Evolutionary conservation across 2,113 vertebrate genomes (phyloP).

Genomic region (Actenoides hombroni): DNA sequence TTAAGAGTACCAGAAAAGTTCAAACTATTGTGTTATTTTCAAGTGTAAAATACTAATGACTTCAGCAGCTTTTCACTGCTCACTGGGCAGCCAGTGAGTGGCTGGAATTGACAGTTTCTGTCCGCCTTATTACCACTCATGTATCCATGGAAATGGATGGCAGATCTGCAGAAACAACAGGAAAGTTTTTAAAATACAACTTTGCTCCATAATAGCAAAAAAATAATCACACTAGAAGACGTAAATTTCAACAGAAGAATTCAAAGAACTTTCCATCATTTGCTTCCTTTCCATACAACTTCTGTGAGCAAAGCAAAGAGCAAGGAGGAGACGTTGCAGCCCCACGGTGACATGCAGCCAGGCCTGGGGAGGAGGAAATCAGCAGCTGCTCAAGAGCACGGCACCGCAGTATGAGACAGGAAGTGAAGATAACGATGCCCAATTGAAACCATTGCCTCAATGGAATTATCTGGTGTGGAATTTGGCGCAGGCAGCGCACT

Average conservation of each 20-base stretch:
- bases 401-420: neutral
- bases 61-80: slow-evolving; percentile 41
- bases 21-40: slow-evolving; percentile 1
- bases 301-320: neutral
- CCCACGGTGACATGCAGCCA: neutral
- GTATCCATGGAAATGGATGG: slow-evolving; percentile 57
- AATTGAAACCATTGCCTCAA: neutral
- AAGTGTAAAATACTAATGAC: slow-evolving; percentile 12
- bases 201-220: slow-evolving; percentile 21
- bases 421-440: slow-evolving; percentile 39
- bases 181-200: neutral
- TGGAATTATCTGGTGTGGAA: slow-evolving; percentile 68
- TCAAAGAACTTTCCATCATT: neutral
- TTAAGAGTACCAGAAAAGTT: neutral
- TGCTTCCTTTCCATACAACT: neutral
- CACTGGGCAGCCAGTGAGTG: slow-evolving; percentile 28
- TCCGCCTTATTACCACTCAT: neutral
- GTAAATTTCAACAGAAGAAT: slow-evolving; percentile 5
- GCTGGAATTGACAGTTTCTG: slow-evolving; percentile 46
- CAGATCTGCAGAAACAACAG: slow-evolving; percentile 27
- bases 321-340: neutral
- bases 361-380: slow-evolving; percentile 9
- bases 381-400: slow-evolving; percentile 34
- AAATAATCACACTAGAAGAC: neutral
- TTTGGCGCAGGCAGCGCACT: slow-evolving; percentile 18